These are phyloP conservation scores for Cassiopea andromeda DNA, from an alignment of 30 jellyfish, hydroid and myxozoan genomes.

Conservation along the genomic window DNA sequence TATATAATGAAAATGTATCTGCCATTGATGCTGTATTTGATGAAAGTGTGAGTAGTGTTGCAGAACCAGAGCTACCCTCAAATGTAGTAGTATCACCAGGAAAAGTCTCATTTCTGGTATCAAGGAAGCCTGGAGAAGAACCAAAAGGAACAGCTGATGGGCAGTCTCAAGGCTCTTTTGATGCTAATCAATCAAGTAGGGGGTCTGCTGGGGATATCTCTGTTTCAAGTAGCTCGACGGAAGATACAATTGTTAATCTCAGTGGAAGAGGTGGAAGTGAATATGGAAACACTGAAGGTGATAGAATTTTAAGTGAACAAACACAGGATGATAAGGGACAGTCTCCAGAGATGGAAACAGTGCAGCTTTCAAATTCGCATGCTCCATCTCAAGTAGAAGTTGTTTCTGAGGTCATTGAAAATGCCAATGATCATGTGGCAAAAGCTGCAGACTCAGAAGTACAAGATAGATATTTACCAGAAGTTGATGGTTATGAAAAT, in stretches of 20 bases:
- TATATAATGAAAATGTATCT: neutral
- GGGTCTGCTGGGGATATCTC: constrained; percentile 27
- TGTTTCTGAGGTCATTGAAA: neutral
- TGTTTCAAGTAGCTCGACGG: constrained; percentile 48
- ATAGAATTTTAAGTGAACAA: neutral
- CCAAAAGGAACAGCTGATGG: neutral
- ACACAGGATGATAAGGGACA: neutral
- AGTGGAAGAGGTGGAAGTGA: neutral
- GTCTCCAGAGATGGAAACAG: neutral
- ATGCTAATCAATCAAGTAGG: neutral
- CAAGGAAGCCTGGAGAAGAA: neutral
- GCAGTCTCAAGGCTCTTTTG: neutral
- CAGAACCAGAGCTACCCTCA: neutral
- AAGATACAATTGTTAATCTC: constrained; percentile 46
- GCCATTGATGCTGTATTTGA: constrained; percentile 19
- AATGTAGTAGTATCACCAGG: neutral
- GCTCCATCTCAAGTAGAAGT: neutral
- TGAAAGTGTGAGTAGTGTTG: neutral
- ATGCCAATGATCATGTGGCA: neutral
- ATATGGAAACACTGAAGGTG: neutral
- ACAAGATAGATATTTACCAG: neutral
- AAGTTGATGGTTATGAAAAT: neutral
- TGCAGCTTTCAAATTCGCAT: neutral
- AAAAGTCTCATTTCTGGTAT: neutral
- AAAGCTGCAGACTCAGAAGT: neutral